These are phyloP conservation scores for Hyposoter dolosus DNA, from an alignment of 2,888 invertebrate species.

Conservation along the genomic window DNA sequence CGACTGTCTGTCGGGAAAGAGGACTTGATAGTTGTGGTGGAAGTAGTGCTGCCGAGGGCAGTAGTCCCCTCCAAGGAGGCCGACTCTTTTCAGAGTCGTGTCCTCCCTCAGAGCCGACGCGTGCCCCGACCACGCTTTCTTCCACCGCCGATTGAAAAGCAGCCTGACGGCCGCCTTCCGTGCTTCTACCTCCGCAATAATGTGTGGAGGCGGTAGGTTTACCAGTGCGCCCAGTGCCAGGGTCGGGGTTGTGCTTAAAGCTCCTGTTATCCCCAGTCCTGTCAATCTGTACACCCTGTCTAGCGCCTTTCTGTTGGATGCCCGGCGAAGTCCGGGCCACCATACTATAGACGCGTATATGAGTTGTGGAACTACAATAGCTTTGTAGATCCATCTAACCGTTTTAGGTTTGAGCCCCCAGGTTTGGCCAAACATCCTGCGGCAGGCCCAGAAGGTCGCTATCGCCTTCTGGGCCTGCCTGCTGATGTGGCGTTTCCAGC, in stretches of 20 bases:
- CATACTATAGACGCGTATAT: slow-evolving; percentile 55
- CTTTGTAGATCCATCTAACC: slow-evolving; percentile 62
- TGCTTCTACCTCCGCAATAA: too few relatives aligned
- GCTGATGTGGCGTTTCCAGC: neutral
- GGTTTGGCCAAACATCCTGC: slow-evolving; percentile 52
- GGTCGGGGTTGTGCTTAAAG: too few relatives aligned
- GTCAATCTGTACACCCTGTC: slow-evolving; percentile 11
- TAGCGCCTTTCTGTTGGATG: neutral
- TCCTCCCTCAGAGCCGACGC: too few relatives aligned
- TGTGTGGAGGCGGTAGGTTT: too few relatives aligned
- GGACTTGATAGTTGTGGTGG: neutral
- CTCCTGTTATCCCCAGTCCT: too few relatives aligned
- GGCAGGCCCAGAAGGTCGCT: slow-evolving; percentile 22
- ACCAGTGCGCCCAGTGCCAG: too few relatives aligned
- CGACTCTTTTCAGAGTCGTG: too few relatives aligned
- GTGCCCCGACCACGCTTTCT: too few relatives aligned
- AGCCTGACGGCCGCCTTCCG: too few relatives aligned
- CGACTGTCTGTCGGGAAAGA: slow-evolving; percentile 18
- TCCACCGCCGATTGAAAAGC: too few relatives aligned
- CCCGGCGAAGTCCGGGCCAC: slow-evolving; percentile 41
- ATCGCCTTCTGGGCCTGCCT: neutral
- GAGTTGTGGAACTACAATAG: slow-evolving; percentile 58
- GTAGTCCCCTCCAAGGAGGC: slow-evolving; percentile 20
- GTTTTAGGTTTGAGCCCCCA: slow-evolving; percentile 52
- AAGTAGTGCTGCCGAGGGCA: neutral